Base-by-base conservation (phyloP, 2,888 invertebrate genomes). In the Cerceris rybyensis region DNA sequence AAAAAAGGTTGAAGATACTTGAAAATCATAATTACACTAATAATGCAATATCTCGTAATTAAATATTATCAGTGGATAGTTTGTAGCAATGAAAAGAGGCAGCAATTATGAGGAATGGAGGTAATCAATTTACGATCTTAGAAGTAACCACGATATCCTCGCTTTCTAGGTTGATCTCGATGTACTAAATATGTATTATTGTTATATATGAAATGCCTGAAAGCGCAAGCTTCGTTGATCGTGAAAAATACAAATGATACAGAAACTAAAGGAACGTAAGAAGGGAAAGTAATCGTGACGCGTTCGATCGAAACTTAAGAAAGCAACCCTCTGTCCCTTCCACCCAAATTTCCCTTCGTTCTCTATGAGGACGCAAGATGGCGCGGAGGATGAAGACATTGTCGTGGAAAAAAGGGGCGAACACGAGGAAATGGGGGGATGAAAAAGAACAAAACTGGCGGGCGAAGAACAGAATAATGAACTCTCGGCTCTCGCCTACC, bases 401-500 rank as follows among this genome's bases (percentile, higher is more conserved):
- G 49, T 39, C 13, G 11, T 54, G 11, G 9, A 13, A 28, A 59
- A 54, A 13, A 11, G 28, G 16, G 17, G 8, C 13, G 55, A 14
- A 63, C 43, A 7, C 14, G 49, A 54, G 17, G 17, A 13, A 49
- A 0, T 16, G 13, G 63, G 6, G 9, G 9, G 55, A 28, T 41
- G 52, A 41, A 60, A 69, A 13, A 69, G 41, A 50, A 59, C 13
- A 60, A 28, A 28, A 28, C 28, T 28, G 28, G 28, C 28, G 28
- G 28, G 28, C 28, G 16, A 49, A 16, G n/a, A 54, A 69, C 14
- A 67, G n/a, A 66, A 61, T 52, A 67, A 70, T 57, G 61, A 67
- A 58, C 55, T 64, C 58, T 69, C 67, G 73, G 79, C 74, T 71
- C 82, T 71, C 82, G 82, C 82, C 86, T 88, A 88, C 85, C 82